Conservation (phyloP, 2,888 invertebrate species). For the Adelphocoris suturalis region DNA sequence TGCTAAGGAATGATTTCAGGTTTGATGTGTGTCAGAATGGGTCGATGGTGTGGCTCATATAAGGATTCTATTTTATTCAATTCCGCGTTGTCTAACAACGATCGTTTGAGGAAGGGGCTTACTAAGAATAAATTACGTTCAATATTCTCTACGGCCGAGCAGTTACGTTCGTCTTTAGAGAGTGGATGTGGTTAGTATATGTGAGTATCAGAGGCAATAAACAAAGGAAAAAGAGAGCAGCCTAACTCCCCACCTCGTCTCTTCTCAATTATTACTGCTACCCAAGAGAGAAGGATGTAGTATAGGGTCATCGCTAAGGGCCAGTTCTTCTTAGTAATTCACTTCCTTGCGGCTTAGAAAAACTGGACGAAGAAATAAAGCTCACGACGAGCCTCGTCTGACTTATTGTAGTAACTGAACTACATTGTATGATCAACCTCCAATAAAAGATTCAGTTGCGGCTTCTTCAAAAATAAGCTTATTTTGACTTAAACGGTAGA, state of each 20-base stretch:
- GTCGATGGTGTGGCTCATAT: no score
- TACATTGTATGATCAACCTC: not conserved
- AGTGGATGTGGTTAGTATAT: no score
- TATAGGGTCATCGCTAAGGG: slow-evolving; percentile 26
- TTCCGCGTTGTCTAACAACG: no score
- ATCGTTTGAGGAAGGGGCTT: no score
- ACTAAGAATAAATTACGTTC: no score
- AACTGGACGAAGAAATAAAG: not conserved
- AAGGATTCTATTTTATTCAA: no score
- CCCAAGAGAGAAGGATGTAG: not conserved
- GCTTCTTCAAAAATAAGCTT: not conserved
- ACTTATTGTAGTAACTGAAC: not conserved
- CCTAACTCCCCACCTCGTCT: not conserved
- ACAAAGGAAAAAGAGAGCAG: not conserved
- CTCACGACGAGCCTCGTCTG: not conserved
- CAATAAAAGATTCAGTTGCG: not conserved
- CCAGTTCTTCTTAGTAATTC: slow-evolving; percentile 2
- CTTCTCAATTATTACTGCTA: slow-evolving; percentile 10
- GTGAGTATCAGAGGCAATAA: not conserved
- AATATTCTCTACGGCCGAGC: not conserved
- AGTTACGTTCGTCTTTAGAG: no score
- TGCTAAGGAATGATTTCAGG: no score
- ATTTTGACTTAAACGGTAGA: not conserved
- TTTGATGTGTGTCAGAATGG: no score
- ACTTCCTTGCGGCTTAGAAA: slow-evolving; percentile 14